Conservation (phyloP, 2,888 invertebrate genomes). For the Noctua janthe region DNA sequence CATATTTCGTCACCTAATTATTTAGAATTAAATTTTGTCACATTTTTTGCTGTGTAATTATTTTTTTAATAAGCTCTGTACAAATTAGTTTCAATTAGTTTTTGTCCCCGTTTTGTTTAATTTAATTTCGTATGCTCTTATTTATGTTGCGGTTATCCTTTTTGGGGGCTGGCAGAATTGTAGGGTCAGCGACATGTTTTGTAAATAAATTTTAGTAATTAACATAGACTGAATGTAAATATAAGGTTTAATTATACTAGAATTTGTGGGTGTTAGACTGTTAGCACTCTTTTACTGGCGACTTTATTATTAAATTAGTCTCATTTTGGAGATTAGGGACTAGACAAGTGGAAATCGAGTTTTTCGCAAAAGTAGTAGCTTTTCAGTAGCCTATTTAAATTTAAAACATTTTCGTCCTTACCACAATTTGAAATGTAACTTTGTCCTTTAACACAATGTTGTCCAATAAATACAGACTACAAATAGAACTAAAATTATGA, state of each 20-base stretch:
- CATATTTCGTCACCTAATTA: slow-evolving; percentile 52
- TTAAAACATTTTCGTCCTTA: too few relatives aligned
- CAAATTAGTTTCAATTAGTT: slow-evolving; percentile 59
- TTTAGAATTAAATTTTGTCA: slow-evolving; percentile 41
- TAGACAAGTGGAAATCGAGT: not conserved
- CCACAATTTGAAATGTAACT: too few relatives aligned
- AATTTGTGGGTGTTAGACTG: slow-evolving; percentile 16
- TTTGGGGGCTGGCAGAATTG: slow-evolving; percentile 34
- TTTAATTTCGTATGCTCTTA: slow-evolving; percentile 52
- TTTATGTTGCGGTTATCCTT: slow-evolving; percentile 51
- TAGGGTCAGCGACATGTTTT: slow-evolving; percentile 40
- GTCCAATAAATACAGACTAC: too few relatives aligned
- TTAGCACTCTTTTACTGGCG: not conserved
- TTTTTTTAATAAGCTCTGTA: slow-evolving; percentile 34
- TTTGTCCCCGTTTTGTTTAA: slow-evolving; percentile 47
- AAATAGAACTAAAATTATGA: too few relatives aligned
- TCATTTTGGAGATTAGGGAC: not conserved
- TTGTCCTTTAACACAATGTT: too few relatives aligned
- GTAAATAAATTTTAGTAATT: slow-evolving; percentile 40
- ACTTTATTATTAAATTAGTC: slow-evolving; percentile 14
- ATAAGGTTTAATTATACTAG: slow-evolving; percentile 35
- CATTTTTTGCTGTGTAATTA: slow-evolving; percentile 30
- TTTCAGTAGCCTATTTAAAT: too few relatives aligned
- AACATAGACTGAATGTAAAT: slow-evolving; percentile 20
- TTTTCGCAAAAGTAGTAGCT: not conserved